A percentile compares a stretch with the other conserved stretches of the same genome.
Conservation (phyloP, 2,797 vertebrate species). For the Cygnus olor region DNA sequence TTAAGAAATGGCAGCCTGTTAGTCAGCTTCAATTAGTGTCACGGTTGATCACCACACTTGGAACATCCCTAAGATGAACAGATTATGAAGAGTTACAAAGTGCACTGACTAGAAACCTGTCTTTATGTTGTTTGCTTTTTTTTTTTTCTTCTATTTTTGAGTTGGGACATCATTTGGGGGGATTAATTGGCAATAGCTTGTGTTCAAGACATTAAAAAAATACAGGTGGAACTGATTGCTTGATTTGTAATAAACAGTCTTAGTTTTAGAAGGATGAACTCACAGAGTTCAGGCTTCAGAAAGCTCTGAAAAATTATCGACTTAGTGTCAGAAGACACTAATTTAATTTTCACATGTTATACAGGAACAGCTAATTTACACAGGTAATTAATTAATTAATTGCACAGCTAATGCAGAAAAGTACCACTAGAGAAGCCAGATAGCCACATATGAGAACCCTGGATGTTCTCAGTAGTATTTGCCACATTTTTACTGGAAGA, state of each 20-base stretch:
- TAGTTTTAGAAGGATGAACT: not conserved
- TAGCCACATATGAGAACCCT: not conserved
- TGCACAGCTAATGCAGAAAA: not conserved
- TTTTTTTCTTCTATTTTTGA: not conserved
- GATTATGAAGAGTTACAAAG: not conserved
- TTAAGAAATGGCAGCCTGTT: not conserved
- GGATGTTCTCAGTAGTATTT: not conserved
- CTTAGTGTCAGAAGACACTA: not conserved
- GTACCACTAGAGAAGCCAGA: not conserved
- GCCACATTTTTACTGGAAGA: not conserved
- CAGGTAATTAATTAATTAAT: no score
- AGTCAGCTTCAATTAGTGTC: not conserved
- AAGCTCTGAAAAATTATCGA: not conserved
- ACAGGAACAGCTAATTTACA: not conserved
- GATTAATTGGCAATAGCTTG: not conserved
- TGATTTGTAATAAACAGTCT: not conserved
- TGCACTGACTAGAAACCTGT: not conserved
- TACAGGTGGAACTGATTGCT: not conserved
- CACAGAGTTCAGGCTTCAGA: not conserved
- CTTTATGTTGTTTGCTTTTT: not conserved
- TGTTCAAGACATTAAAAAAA: not conserved
- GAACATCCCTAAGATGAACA: not conserved
- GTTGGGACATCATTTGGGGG: accelerated
- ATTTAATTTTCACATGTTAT: not conserved
- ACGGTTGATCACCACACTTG: not conserved